Base-by-base conservation (phyloP, 1,140 invertebrate genomes). In the Riptortus pedestris region DNA sequence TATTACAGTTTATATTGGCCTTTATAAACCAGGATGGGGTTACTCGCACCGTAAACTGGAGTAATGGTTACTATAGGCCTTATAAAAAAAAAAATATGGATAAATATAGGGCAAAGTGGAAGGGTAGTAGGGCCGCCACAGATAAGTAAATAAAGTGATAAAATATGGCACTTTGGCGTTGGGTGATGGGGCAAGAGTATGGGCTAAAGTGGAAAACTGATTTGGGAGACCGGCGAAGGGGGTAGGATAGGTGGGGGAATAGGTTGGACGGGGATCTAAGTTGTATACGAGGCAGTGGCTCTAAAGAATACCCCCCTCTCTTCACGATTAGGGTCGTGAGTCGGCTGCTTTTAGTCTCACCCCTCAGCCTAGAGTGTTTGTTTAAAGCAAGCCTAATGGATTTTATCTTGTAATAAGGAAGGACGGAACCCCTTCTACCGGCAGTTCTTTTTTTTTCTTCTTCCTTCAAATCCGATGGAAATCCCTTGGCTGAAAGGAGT, bases 371-470 rank as follows among this genome's bases (percentile, higher is more conserved):
- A 26, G 51, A 12, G 51, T 55, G 51, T 55, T 55, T 55, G 51
- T 55, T 55, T 55, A 55, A 55, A 55, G 20, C 24, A 55, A 14
- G 20, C 51, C 51, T 55, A 55, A 55, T 55, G 51, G 51, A 55
- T 55, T 55, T 55, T 55, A 55, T 55, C 51, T 55, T 55, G 51
- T 55, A 55, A 55, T 55, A 55, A 55, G 51, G 51, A 24, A 55
- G 12, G 24, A 2, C 51, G 24, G 4, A 2, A 4, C 4, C 22
- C 20, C 18, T 24, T 14, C 20, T n/a, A 12, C 51, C 18, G 11
- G 11, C n/a, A 48, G 45, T 20, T 4, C 31, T 38, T 38, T 7
- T 38, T 38, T 38, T 38, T 38, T 38, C 14, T 38, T 38, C 26
- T 55, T 24, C 14, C 24, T 55, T 55, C 51, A 55, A 55, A 55